These are phyloP conservation scores for Drosophila athabasca DNA, from an alignment of 1,140 invertebrate species.

Conservation along the genomic window DNA sequence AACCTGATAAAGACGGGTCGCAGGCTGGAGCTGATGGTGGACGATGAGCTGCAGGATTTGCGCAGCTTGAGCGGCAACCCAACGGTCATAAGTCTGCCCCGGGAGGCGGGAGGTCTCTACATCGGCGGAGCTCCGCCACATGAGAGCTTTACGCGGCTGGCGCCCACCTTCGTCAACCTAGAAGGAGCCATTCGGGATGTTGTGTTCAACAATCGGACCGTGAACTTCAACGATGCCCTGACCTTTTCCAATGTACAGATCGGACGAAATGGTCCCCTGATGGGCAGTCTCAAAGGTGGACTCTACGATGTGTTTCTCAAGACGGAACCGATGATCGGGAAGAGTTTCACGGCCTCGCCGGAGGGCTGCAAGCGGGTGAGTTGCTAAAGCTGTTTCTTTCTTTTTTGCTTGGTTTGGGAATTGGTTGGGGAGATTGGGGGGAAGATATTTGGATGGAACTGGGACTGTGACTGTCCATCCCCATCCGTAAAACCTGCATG, in stretches of 20 bases:
- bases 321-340: slow-evolving; percentile 83
- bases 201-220: slow-evolving; percentile 89
- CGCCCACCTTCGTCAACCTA: slow-evolving; percentile 85
- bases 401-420: slow-evolving; percentile 9
- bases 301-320: slow-evolving; percentile 83
- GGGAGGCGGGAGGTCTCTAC: slow-evolving; percentile 83
- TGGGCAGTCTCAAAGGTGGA: slow-evolving; percentile 84
- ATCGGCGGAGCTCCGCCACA: slow-evolving; percentile 83
- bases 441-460: slow-evolving; percentile 13
- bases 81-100: slow-evolving; percentile 84
- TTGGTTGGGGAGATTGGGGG: neutral
- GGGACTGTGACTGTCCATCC: too few relatives aligned
- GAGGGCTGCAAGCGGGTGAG: slow-evolving; percentile 84
- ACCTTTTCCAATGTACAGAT: slow-evolving; percentile 89
- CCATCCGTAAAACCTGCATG: slow-evolving; percentile 32
- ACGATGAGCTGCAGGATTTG: slow-evolving; percentile 86
- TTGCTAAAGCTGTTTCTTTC: slow-evolving; percentile 22
- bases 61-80: slow-evolving; percentile 85
- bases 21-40: slow-evolving; percentile 87
- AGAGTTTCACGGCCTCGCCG: slow-evolving; percentile 82
- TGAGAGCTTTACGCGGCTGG: slow-evolving; percentile 66
- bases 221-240: slow-evolving; percentile 87
- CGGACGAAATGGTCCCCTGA: slow-evolving; percentile 87
- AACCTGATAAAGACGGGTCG: slow-evolving; percentile 85
- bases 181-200: slow-evolving; percentile 93